Base-by-base conservation (phyloP, 2,113 vertebrate genomes). In the Apeltes quadracus region DNA sequence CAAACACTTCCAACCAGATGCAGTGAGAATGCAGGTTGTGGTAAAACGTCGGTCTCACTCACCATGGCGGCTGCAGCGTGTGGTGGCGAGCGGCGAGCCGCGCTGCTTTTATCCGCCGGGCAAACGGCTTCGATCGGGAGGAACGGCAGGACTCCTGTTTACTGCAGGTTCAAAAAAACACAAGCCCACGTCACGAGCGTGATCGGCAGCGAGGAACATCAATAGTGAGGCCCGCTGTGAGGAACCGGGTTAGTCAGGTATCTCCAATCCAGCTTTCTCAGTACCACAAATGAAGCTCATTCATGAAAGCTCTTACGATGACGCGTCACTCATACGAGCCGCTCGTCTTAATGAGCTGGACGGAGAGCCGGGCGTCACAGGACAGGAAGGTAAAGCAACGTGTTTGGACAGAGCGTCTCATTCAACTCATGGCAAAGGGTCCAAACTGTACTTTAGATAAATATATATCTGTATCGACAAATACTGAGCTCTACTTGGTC, bases 131-230 rank as follows among this genome's bases (percentile, higher is more conserved):
- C 90, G 85, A 93, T 92, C 81, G 38, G 36, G 76, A 69, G 59
- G 79, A 86, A 87, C 75, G 72, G 88, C 79, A 61, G 81, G 75
- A 81, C 83, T 85, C 86, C 86, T 87, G 84, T 90, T 91, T 87
- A 88, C 88, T 75, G 87, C 75, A 74, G 70, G 73, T 74, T 75
- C 3, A 69, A 83, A 75, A 81, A 72, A 86, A 86, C 75, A 84
- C 66, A 46, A 61, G 48, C 69, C 78, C 76, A 86, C 82, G 87
- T 91, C 90, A 89, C n/a, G 2, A 22, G 69, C 67, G 58, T 69
- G 72, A 83, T 69, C 39, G 56, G 67, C 29, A 59, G 15, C 8
- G 16, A 65, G 66, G 76, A 81, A 85, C 79, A 79, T 88, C 85
- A 78, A 88, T 88, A 72, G 41, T 62, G n/a, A 27, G 54, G 54